Evolutionary conservation across 2,113 vertebrate genomes (phyloP).

Genomic region (Chaenocephalus aceratus): DNA sequence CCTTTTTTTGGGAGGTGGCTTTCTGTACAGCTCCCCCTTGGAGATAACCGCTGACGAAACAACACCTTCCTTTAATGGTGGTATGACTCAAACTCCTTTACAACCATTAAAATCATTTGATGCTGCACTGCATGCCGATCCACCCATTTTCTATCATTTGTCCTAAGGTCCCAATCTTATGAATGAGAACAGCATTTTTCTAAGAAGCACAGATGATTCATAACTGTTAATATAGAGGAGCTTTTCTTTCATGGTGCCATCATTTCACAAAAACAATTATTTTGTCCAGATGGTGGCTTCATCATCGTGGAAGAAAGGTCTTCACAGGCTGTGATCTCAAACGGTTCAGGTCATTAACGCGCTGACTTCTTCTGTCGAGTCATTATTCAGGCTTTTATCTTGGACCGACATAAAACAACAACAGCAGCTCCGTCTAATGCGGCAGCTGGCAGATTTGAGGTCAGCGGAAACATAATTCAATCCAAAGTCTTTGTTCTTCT

Average conservation of each 20-base stretch:
- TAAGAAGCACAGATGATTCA: conserved; percentile 28
- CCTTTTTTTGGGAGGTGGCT: background rate
- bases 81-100: conserved; percentile 34
- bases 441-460: conserved; percentile 37
- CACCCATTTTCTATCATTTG: background rate
- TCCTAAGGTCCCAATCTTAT: background rate
- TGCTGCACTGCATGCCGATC: background rate
- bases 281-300: conserved; percentile 28
- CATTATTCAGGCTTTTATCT: conserved; percentile 43
- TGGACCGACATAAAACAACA: conserved; percentile 16
- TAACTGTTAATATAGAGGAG: background rate
- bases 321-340: conserved; percentile 37
- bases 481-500: conserved; percentile 31
- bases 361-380: background rate
- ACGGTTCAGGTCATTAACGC: conserved; percentile 33
- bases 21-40: background rate
- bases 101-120: conserved; percentile 40
- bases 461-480: conserved; percentile 12
- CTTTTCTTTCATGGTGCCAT: conserved; percentile 27
- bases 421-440: conserved; percentile 3
- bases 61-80: background rate
- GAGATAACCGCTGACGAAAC: conserved; percentile 1
- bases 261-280: conserved; percentile 29
- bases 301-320: conserved; percentile 8
- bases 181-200: conserved; percentile 20